Conservation (phyloP, 1,140 invertebrate species). For the Thalassaphorura encarpata region DNA sequence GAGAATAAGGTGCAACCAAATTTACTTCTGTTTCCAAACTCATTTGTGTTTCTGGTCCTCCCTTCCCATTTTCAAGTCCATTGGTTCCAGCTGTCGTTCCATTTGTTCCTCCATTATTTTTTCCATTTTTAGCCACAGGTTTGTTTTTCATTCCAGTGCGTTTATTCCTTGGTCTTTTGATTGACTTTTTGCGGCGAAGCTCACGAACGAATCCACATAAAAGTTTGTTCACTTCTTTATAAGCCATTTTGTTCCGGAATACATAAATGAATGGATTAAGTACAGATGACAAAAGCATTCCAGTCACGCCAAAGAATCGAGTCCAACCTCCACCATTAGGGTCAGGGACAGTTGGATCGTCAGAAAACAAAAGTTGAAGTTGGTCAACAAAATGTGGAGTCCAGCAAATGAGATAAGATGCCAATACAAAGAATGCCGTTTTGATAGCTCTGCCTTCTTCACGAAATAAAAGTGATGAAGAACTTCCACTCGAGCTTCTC, state of each 20-base stretch:
- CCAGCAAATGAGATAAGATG: constrained; percentile 46
- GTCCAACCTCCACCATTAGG: constrained; percentile 32
- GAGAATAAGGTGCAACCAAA: not conserved
- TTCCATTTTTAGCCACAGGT: not conserved
- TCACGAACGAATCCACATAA: constrained; percentile 29
- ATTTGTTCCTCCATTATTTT: not conserved
- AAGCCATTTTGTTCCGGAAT: constrained; percentile 43
- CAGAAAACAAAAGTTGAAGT: constrained; percentile 25
- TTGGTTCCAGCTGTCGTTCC: not conserved
- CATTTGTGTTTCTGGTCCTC: not conserved
- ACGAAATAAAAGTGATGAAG: constrained; percentile 40
- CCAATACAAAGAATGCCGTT: constrained; percentile 45
- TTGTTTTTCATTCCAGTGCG: not conserved
- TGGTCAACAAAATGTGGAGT: constrained; percentile 43
- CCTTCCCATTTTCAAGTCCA: not conserved
- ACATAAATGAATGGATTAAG: constrained; percentile 49
- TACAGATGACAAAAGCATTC: constrained; percentile 34
- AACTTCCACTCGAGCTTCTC: constrained; percentile 38
- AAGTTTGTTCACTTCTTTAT: constrained; percentile 38
- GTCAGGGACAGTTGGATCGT: not conserved
- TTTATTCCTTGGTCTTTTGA: constrained; percentile 11
- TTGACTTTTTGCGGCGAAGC: not conserved
- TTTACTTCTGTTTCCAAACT: not conserved
- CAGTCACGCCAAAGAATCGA: constrained; percentile 35
- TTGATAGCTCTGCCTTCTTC: constrained; percentile 48